phyloP scores from a whole-genome alignment of 2,113 vertebrate genomes.

The Pelmatolapia mariae region DNA sequence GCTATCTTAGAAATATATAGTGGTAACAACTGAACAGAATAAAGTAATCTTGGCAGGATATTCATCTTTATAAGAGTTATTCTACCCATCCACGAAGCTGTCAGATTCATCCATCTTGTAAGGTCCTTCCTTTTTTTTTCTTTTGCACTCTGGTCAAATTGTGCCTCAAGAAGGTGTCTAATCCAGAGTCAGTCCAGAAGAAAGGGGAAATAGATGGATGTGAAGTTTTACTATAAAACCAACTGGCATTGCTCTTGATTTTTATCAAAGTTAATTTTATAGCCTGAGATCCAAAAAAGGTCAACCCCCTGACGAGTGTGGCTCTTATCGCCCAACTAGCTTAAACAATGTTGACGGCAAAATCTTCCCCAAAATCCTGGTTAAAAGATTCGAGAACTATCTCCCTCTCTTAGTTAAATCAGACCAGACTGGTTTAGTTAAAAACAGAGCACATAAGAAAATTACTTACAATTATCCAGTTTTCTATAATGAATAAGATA shows the following conservation, averaged over 20 bases:
- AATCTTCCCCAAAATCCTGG: fast-evolving
- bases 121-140: background rate
- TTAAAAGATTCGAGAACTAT: background rate
- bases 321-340: background rate
- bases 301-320: fast-evolving
- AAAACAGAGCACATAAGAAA: background rate
- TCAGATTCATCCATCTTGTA: background rate
- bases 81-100: background rate
- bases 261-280: background rate
- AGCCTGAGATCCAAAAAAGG: background rate
- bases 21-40: background rate
- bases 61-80: background rate
- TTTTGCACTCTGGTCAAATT: background rate
- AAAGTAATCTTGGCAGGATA: background rate
- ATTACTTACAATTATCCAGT: background rate
- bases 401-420: background rate
- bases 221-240: background rate
- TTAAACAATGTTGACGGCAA: background rate
- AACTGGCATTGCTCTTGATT: background rate
- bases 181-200: background rate
- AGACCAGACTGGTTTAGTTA: background rate
- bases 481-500: background rate
- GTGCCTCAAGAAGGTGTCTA: fast-evolving
- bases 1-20: background rate
- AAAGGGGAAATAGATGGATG: background rate